Base-by-base conservation (phyloP, 2,113 vertebrate species). In the Psittacara wagleri region DNA sequence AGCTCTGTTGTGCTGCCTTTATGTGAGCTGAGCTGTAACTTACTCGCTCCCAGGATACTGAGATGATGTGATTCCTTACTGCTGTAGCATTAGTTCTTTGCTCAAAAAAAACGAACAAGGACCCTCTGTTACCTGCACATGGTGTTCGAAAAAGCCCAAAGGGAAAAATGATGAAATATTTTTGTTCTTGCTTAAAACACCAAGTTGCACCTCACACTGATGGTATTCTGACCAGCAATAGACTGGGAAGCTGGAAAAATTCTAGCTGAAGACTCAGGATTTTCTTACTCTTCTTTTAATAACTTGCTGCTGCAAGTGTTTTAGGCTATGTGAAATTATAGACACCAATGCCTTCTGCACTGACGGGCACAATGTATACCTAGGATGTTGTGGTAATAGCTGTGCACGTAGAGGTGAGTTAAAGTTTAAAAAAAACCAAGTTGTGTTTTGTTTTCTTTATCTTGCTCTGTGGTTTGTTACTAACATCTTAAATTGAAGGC, bases 321-420 rank as follows among this genome's bases (percentile, higher is more conserved):
- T 52, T 35, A 13, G n/a, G 28, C 25, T 59, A 3, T 1, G 3
- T 85, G 70, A 67, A 59, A 52, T 75, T 63, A 0, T 5, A 44
- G 46, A 31, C 3, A 7, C 7, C 12, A 2, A 1, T 19, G 27
- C 23, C 7, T 62, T 52, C 35, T 81, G 49, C 31, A 12, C 31
- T 41, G 69, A 39, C 27, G 39, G 57, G 51, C 18, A 27, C 49
- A 37, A 2, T 2, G 51, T 35, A 1, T 31, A 8, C 22, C 28
- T 44, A 4, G 55, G 15, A 16, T 39, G 57, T 46, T 88, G 15
- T 88, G 67, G 49, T 88, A 64, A 48, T 59, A 88, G 28, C 14
- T 9, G 0, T 33, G 5, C 6, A 9, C 8, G 8, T 0, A 0
- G 33, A 68, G 64, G 22, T 1, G 8, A 9, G 4, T 33, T 51